These are phyloP conservation scores for Drosophila helvetica DNA, from an alignment of 2,888 invertebrate genomes.

Conservation along the genomic window DNA sequence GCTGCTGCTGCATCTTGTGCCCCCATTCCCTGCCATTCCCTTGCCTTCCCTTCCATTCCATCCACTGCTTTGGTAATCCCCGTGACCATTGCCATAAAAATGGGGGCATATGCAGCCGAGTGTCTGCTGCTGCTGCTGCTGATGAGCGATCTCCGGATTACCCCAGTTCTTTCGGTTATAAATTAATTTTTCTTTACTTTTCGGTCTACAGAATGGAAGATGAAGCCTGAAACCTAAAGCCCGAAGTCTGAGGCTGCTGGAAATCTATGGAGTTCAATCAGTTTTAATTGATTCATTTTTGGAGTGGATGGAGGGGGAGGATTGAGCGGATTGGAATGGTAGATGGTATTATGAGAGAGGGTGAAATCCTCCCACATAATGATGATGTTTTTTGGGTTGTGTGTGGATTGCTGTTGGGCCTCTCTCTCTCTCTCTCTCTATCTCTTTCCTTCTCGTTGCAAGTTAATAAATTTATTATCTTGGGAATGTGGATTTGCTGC, in stretches of 20 bases:
- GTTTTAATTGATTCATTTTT: slow-evolving; percentile 82
- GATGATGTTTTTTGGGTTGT: slow-evolving; percentile 51
- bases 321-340: slow-evolving; percentile 5
- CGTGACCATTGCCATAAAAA: slow-evolving; percentile 44
- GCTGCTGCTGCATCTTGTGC: not conserved
- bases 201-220: not conserved
- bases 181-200: slow-evolving; percentile 30
- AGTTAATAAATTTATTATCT: slow-evolving; percentile 82
- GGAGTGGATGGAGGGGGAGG: slow-evolving; percentile 14
- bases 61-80: slow-evolving; percentile 21
- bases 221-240: not conserved
- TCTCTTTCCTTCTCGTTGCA: slow-evolving; percentile 19
- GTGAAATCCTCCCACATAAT: slow-evolving; percentile 44
- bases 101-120: slow-evolving; percentile 61
- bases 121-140: not conserved
- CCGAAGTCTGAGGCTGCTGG: not conserved
- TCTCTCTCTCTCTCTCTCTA: slow-evolving; percentile 2
- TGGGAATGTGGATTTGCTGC: slow-evolving; percentile 63
- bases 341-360: not conserved
- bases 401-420: slow-evolving; percentile 9
- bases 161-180: slow-evolving; percentile 44
- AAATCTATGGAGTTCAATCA: slow-evolving; percentile 81
- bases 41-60: not conserved
- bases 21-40: not conserved
- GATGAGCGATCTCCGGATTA: slow-evolving; percentile 34